Evolutionary conservation across 2,888 invertebrate species (phyloP).

Genomic region (Acholoe squamosa): DNA sequence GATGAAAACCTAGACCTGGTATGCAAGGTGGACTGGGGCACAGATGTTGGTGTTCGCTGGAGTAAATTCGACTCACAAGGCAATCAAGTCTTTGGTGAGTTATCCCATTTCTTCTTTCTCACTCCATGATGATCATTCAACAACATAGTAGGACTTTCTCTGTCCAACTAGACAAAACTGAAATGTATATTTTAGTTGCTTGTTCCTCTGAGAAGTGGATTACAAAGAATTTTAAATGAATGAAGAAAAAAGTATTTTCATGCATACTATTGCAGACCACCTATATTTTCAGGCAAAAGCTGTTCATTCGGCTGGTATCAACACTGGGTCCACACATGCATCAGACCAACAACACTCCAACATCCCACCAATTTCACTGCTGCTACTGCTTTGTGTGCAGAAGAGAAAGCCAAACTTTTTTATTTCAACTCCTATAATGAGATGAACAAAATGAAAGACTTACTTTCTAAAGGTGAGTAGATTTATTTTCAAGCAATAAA

Average conservation of each 20-base stretch:
- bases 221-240: no score
- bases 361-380: background rate
- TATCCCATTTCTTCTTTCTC: no score
- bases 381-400: background rate
- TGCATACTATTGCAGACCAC: background rate
- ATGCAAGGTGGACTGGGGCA: background rate
- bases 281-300: background rate
- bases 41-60: conserved; percentile 24
- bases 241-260: no score
- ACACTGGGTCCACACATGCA: background rate
- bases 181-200: no score
- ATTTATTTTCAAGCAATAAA: no score
- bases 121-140: no score
- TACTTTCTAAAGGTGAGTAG: background rate
- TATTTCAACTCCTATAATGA: background rate
- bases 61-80: background rate
- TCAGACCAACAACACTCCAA: background rate
- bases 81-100: background rate
- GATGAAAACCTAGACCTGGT: background rate
- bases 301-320: conserved; percentile 18
- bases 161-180: no score
- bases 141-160: no score
- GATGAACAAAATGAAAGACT: background rate
- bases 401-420: background rate
- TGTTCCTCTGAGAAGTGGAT: no score